These are phyloP conservation scores for Ellobium chinense DNA, from an alignment of 2,888 invertebrate genomes.

Conservation along the genomic window DNA sequence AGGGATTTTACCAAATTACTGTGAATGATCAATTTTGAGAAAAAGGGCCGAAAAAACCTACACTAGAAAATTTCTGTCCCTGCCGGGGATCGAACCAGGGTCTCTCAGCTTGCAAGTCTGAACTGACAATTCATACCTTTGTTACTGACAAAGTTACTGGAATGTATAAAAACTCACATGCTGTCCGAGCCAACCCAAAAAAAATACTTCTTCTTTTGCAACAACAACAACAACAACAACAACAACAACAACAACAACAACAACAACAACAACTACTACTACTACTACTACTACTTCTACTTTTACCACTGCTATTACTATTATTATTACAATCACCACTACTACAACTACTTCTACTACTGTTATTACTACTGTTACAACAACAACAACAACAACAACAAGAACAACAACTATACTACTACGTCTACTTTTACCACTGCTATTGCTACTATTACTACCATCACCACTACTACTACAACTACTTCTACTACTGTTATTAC, in stretches of 20 bases:
- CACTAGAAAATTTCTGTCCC: no score
- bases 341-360: background rate
- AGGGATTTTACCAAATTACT: no score
- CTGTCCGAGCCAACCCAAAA: no score
- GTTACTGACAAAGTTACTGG: no score
- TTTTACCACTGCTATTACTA: background rate
- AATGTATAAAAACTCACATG: no score
- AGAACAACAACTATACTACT: background rate
- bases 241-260: background rate
- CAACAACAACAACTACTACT: background rate
- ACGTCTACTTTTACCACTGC: background rate
- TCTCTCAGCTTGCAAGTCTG: no score
- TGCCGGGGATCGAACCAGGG: no score
- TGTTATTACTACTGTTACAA: background rate
- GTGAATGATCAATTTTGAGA: no score
- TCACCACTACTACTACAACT: background rate
- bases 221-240: background rate
- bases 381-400: background rate
- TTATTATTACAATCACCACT: background rate
- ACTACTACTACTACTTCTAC: background rate
- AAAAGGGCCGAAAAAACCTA: no score
- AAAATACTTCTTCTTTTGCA: background rate
- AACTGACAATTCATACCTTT: no score
- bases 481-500: slow-evolving; percentile 1
- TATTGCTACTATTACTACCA: background rate